phyloP scores from a whole-genome alignment of 2,888 invertebrate species.

The Galeruca laticollis region DNA sequence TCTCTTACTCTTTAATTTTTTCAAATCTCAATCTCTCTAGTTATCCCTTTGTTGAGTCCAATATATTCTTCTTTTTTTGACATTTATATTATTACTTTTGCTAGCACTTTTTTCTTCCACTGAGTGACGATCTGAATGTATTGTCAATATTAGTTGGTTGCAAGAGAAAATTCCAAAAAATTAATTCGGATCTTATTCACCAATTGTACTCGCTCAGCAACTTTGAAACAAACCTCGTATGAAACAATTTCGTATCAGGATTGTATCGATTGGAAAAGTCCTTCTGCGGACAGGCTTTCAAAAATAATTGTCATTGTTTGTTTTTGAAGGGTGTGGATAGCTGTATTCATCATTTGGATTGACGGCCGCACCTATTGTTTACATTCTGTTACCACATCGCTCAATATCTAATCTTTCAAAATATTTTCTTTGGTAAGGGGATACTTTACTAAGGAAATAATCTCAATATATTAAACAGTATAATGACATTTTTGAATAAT shows the following conservation, averaged over 20 bases:
- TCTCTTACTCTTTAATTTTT: no score
- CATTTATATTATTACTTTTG: no score
- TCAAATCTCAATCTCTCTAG: no score
- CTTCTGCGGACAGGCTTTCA: slow-evolving; percentile 39
- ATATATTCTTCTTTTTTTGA: no score
- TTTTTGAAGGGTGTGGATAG: slow-evolving; percentile 43
- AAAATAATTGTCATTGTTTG: slow-evolving; percentile 44
- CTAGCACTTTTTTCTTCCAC: no score
- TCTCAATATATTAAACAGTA: not conserved
- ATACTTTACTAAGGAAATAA: not conserved
- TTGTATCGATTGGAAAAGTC: slow-evolving; percentile 33
- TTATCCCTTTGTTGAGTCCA: no score
- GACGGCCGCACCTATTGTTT: slow-evolving; percentile 56
- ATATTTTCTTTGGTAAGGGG: slow-evolving; percentile 45
- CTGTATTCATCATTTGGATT: slow-evolving; percentile 57
- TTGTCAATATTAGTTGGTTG: no score
- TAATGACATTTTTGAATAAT: not conserved
- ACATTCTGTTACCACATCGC: slow-evolving; percentile 51
- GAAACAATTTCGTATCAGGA: not conserved
- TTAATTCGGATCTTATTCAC: no score
- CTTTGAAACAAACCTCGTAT: not conserved
- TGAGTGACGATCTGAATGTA: no score
- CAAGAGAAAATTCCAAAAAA: no score
- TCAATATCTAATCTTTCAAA: slow-evolving; percentile 50
- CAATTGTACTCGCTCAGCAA: no score